Evolutionary conservation across 2,113 vertebrate species (phyloP), one percentile per base, ranked within the genome.

Genomic region (Oophaga pumilio): DNA sequence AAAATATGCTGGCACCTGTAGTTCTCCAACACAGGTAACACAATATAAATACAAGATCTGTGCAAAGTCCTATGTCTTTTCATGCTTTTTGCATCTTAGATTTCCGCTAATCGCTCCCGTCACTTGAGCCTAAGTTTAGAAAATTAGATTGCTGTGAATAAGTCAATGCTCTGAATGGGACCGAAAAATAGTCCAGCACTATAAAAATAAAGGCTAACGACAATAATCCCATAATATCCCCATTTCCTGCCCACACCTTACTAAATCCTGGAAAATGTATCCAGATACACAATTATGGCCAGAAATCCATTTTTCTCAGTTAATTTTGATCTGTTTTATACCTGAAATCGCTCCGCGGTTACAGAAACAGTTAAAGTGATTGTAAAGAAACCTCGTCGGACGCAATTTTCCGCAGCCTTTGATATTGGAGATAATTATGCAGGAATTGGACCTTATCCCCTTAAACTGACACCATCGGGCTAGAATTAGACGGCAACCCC

Each of bases 371-470:
- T 43, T 49, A 43, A 43, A 43, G 69, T 8, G 8, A 50, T 50
- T 12, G 43, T 69, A 53, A 22, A 17, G 62, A 69, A 66, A 14
- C 3, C 62, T 52, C 13, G 64, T 83, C 81, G 8, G 81, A 53
- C 17, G 52, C 81, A 83, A 83, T 83, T 83, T 69, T 22, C 49
- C 62, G 2, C 0, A 83, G 81, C 49, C 62, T 68, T 83, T 69
- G 62, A 83, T 83, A 53, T 50, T 4, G 17, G 8, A 13, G 49
- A 60, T 69, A 66, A 83, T 83, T 83, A 69, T 20, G 49, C 62
- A 83, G 81, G 49, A 83, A 83, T 83, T 68, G 62, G 80, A 68
- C 80, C 80, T 82, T 10, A 68, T 82, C 80, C 80, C 33, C 62
- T 49, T 52, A 82, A 82, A 15, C 80, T 64, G 81, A 53, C 50